Evolutionary conservation across 2,888 invertebrate species (phyloP), one percentile per base, ranked within the genome.

Genomic region (Lottia gigantea): DNA sequence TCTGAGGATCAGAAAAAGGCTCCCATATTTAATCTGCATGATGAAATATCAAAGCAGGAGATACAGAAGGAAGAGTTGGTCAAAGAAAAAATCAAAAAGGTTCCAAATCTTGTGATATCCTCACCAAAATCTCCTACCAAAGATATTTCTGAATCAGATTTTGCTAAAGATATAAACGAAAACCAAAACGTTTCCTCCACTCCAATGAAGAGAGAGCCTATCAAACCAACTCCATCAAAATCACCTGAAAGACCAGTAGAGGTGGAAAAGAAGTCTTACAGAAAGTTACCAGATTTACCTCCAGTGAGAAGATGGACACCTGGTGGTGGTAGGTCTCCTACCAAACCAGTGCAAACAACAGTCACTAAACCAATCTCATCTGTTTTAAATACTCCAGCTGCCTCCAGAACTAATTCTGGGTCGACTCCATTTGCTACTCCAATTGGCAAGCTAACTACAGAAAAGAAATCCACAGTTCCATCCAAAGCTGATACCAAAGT

Each of bases 101-200:
- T 62, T 64, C 47, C 31, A 16, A 66, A 46, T 61, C 55, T 55
- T 16, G 55, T 66, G n/a, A 19, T 31, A 26, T 26, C 64, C 31
- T 25, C 46, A 23, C n/a, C 47, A 15, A 19, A 62, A 25, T 31
- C 45, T n/a, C 69, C 40, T 23, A 46, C 45, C 40, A 40, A 40
- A 40, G 40, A 40, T 40, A 55, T 55, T 23, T 55, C 19, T 11
- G 55, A 55, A 55, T 55, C 55, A 8, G 12, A 55, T 23, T 55
- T 55, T 55, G 23, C 55, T 23, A 19, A 4, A 12, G 14, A 55
- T 55, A 55, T 55, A 55, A 55, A 23, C 19, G 14, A 14, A 23
- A 23, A 55, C 14, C 8, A 55, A 23, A 55, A 55, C 2, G 23
- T 55, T 23, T 55, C 55, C 19, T 55, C 55, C 2, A 55, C 55